A percentile compares a stretch with the other conserved stretches of the same genome.
These are phyloP conservation scores for Leptogaster cylindrica DNA, from an alignment of 2,888 invertebrate genomes.

Conservation along the genomic window DNA sequence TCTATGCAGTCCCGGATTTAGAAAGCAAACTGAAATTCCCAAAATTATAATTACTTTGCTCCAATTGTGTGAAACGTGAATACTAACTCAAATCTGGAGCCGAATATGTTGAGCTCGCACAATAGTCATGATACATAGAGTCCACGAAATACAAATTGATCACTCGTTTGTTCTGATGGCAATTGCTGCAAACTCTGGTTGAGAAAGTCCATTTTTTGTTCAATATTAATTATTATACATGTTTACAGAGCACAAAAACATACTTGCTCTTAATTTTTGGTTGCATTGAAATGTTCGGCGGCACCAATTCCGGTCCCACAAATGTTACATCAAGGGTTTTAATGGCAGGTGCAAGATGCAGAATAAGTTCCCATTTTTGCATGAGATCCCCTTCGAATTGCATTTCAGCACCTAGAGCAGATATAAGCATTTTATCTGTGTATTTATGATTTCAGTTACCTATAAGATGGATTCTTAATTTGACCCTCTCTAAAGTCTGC, in stretches of 20 bases:
- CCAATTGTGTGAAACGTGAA: slow-evolving; percentile 19
- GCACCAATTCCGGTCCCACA: slow-evolving; percentile 70
- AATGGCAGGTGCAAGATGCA: slow-evolving; percentile 69
- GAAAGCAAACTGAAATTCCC: slow-evolving; percentile 68
- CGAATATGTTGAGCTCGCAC: slow-evolving; percentile 56
- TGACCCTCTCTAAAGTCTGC: slow-evolving; percentile 51
- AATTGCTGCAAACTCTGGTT: slow-evolving; percentile 65
- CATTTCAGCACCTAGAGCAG: slow-evolving; percentile 72
- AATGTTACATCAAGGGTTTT: slow-evolving; percentile 67
- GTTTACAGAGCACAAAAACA: slow-evolving; percentile 12
- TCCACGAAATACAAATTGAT: slow-evolving; percentile 65
- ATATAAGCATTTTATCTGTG: background rate
- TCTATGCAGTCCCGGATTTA: slow-evolving; percentile 76
- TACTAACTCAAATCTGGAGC: slow-evolving; percentile 66
- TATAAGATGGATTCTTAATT: slow-evolving; percentile 57
- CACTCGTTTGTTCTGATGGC: slow-evolving; percentile 63
- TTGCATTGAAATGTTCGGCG: slow-evolving; percentile 66
- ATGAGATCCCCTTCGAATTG: slow-evolving; percentile 74
- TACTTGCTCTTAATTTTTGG: slow-evolving; percentile 67
- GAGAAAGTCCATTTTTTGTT: background rate
- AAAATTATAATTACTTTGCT: background rate
- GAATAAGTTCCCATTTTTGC: slow-evolving; percentile 73
- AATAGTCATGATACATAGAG: slow-evolving; percentile 65
- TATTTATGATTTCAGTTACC: slow-evolving; percentile 48
- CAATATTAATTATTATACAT: background rate